Evolutionary conservation across 2,113 vertebrate species (phyloP), one percentile per base, ranked within the genome.

Genomic region (Callospermophilus lateralis): DNA sequence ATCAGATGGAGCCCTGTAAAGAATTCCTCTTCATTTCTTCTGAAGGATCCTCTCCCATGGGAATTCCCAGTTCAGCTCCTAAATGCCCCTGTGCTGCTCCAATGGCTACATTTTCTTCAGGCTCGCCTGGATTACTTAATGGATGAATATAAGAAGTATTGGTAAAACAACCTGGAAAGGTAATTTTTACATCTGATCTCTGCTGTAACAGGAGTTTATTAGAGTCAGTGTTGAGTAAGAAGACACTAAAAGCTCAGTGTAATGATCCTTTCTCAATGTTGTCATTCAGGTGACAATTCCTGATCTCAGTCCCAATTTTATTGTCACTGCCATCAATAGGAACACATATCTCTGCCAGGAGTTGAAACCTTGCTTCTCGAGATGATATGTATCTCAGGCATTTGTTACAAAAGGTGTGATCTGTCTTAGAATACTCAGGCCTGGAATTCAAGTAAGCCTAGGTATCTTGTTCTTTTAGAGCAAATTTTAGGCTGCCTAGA

Each of bases 1-100:
- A 32, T 99, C 99, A 0, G 99, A 99, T 94, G 99, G 98, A 81
- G 99, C 99, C 98, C 99, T 99, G 98, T 99, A 99, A 97, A 99
- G 99, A 97, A 99, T 99, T 81, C 99, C 98, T 7, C 99, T 98
- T 98, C 98, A 99, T 99, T 90, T 99, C 99, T 90, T 99, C 99
- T 37, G 99, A 99, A 42, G 98, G 98, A 58, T 99, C 99, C 99
- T 99, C 70, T 73, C 37, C n/a, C 16, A 8, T 26, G 8, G n/a
- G n/a, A 11, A 37, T 37, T 73, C 70, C 16, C 37, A n/a, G 39
- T 73, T 73, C 19, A 73, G 70, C 70, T 39, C 20, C 19, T 39
- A 39, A 39, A n/a, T 24, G 37, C 70, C 70, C 20, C 70, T 39
- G 70, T 39, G n/a, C n/a, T 34, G 37, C 19, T 34, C 34, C 12